phyloP scores from a whole-genome alignment of 2,113 vertebrate species.

The Apteryx mantelli region DNA sequence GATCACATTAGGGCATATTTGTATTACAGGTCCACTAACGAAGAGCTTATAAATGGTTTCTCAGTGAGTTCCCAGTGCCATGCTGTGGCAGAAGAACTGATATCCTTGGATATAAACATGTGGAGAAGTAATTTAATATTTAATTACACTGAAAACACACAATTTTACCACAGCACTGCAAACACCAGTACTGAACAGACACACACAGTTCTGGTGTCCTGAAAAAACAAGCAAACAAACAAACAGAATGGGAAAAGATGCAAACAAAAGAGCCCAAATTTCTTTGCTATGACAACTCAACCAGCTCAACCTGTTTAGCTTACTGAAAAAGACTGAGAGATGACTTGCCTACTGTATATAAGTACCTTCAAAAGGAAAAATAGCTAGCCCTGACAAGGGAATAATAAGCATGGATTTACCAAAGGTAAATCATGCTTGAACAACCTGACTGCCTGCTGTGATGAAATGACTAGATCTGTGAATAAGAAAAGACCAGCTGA shows the following conservation, averaged over 20 bases:
- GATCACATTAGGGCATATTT: neutral
- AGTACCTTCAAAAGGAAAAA: neutral
- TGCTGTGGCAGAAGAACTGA: neutral
- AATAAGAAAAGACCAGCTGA: neutral
- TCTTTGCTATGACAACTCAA: neutral
- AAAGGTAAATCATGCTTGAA: neutral
- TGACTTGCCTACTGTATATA: neutral
- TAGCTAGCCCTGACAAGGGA: neutral
- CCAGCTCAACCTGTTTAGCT: neutral
- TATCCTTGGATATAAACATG: neutral
- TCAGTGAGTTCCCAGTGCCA: neutral
- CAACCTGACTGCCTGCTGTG: neutral
- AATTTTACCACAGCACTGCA: neutral
- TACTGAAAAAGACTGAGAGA: neutral
- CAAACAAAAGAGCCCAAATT: neutral
- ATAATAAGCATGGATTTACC: neutral
- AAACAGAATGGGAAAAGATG: neutral
- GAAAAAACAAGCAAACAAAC: neutral
- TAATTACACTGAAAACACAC: neutral
- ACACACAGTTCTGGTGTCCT: neutral
- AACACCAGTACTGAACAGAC: neutral
- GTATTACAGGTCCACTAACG: neutral
- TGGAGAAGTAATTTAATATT: neutral
- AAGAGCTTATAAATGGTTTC: neutral
- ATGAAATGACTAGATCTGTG: neutral